Base-by-base conservation (phyloP, 2,113 vertebrate species). In the Piaya cayana region DNA sequence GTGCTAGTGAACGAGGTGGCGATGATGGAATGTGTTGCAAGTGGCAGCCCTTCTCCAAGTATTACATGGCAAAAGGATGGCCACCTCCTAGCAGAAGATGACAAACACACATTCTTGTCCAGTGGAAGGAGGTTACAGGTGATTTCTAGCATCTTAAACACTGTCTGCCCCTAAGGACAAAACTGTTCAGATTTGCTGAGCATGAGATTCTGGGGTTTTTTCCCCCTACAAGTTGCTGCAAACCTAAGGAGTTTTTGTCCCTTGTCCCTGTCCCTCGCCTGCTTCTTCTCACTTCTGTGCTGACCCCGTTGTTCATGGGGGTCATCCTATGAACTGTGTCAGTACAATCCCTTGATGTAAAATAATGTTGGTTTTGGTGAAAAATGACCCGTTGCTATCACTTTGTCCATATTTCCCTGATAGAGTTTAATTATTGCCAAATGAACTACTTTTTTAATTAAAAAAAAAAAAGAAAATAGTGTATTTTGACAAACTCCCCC, bases 31-130 rank as follows among this genome's bases (percentile, higher is more conserved):
- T 99, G 99, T 72, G 76, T 97, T 1, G 98, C 98, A 70, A 98
- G 96, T 6, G 99, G 99, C 90, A 99, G 85, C 92, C 99, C 99
- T 10, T 47, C 97, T 12, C 99, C 99, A 7, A 98, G 97, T 62
- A 98, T 98, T 79, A 97, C 97, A 90, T 99, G 99, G 99, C 98
- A 98, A 6, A 99, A 99, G 85, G 98, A 99, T 74, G 98, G 98
- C 42, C 97, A 98, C 36, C 95, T 93, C 32, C 68, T 99, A 76
- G 89, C 60, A 62, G 97, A 97, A 88, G 97, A 98, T 5, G 92
- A 90, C 17, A 97, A 92, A n/a, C 96, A 98, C 26, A 97, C 32
- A 2, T 92, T 99, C 58, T 84, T 99, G 47, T 98, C 98, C 65
- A 98, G 82, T 93, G 98, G 99, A 45, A 97, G 98, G 97, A 98